phyloP scores from a whole-genome alignment of 2,113 vertebrate species.

The Rhinopomastus cyanomelas region DNA sequence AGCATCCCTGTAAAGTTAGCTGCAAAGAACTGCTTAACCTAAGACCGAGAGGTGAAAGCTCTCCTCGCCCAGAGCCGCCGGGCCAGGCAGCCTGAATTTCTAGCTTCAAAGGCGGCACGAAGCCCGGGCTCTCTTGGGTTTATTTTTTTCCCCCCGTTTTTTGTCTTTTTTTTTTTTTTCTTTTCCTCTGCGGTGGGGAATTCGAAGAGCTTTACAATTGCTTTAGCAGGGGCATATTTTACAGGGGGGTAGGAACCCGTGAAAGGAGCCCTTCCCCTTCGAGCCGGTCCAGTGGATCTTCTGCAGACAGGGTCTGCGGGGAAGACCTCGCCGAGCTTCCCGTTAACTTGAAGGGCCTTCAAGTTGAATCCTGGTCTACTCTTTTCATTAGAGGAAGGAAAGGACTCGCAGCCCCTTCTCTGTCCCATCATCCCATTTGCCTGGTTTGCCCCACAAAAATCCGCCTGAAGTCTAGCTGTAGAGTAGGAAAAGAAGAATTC shows the following conservation, averaged over 20 bases:
- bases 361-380: background rate
- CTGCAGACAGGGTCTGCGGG: background rate
- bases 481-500: background rate
- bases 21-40: slow-evolving; percentile 47
- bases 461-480: background rate
- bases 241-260: background rate
- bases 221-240: background rate
- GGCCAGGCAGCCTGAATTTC: background rate
- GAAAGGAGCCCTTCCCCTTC: background rate
- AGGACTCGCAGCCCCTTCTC: background rate
- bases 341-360: background rate
- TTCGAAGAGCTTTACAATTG: background rate
- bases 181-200: background rate
- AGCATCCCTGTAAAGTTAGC: slow-evolving; percentile 46
- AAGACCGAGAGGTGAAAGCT: slow-evolving; percentile 26
- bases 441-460: background rate
- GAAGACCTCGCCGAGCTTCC: background rate
- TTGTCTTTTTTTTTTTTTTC: background rate
- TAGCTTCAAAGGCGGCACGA: slow-evolving; percentile 6
- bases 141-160: no score
- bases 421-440: rapidly evolving
- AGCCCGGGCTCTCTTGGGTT: background rate
- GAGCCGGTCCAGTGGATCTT: background rate
- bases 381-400: background rate
- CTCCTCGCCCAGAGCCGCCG: background rate